Conservation (phyloP, 2,888 invertebrate genomes). For the Noctua fimbriata region DNA sequence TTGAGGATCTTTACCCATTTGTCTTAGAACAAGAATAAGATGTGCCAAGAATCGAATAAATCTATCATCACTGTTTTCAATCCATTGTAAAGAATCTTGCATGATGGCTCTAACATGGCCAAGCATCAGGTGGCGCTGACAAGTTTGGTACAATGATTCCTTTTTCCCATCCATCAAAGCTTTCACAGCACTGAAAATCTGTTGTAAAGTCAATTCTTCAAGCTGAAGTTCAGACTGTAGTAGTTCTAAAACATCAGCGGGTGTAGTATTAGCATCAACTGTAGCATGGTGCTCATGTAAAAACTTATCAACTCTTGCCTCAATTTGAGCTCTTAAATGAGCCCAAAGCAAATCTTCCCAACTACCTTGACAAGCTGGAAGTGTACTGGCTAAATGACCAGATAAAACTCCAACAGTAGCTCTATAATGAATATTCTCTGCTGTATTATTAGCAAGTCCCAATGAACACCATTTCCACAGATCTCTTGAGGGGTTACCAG, state of each 20-base stretch:
- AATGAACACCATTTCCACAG: constrained; percentile 94
- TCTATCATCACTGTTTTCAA: constrained; percentile 88
- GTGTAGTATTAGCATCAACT: constrained; percentile 84
- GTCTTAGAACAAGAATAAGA: constrained; percentile 94
- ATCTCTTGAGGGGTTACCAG: constrained; percentile 96
- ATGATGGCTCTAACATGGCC: constrained; percentile 94
- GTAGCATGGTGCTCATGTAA: constrained; percentile 87
- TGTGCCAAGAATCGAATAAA: constrained; percentile 96
- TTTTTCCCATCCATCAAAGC: constrained; percentile 90
- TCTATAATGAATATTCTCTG: constrained; percentile 89
- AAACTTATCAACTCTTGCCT: constrained; percentile 94
- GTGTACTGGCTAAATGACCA: constrained; percentile 94
- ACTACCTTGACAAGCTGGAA: constrained; percentile 93
- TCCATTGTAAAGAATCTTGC: constrained; percentile 92
- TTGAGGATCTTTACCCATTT: constrained; percentile 93
- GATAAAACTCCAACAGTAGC: constrained; percentile 95
- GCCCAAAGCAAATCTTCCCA: constrained; percentile 98
- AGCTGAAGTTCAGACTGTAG: constrained; percentile 82
- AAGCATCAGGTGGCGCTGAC: constrained; percentile 96
- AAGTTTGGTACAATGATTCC: constrained; percentile 92
- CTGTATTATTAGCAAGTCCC: constrained; percentile 90
- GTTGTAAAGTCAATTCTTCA: constrained; percentile 83
- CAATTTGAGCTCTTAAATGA: constrained; percentile 94
- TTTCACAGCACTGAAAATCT: constrained; percentile 86
- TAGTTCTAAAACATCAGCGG: constrained; percentile 83